Evolutionary conservation across 2,888 invertebrate genomes (phyloP), one percentile per base, ranked within the genome.

Genomic region (Cenopis cana): DNA sequence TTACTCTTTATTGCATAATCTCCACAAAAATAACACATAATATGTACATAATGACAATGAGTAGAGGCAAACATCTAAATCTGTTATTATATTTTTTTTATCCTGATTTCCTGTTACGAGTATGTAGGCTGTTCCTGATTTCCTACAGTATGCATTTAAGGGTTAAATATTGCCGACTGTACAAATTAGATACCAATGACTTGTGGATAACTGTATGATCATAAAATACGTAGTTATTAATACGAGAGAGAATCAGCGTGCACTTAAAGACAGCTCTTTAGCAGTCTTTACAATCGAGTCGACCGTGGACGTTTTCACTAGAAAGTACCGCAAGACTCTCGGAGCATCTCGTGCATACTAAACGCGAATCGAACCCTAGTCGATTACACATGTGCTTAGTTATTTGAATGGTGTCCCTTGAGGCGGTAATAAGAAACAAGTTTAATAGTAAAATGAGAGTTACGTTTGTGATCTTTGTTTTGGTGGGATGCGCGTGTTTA

Each of bases 291-390:
- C 72, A 52, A 41, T 52, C 79, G 81, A 82, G 50, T 52, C 79
- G 81, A 82, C 84, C 79, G 84, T 84, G 81, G 77, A 78, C 77
- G 82, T 79, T 94, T 93, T 86, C 85, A 87, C 83, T 89, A 93
- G 94, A 94, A 94, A 94, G 94, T 93, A 88, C 90, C 89, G 88
- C 87, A 87, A 88, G 85, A 81, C 85, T 87, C 89, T 87, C 82
- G 85, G 88, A 88, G 83, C 87, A 85, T 83, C 86, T 82, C 89
- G 86, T 89, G 93, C 91, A 93, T 92, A 93, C 92, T 91, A 93
- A 93, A 89, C 82, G 77, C 75, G 77, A 78, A 76, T 77, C 81
- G 78, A 85, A 85, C 85, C 87, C 87, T 88, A 79, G 77, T 78
- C 83, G 81, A 83, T 81, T 85, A 86, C 84, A 86, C 88, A 82